phyloP scores from a whole-genome alignment of 2,888 invertebrate genomes.

The Beris morrisii region DNA sequence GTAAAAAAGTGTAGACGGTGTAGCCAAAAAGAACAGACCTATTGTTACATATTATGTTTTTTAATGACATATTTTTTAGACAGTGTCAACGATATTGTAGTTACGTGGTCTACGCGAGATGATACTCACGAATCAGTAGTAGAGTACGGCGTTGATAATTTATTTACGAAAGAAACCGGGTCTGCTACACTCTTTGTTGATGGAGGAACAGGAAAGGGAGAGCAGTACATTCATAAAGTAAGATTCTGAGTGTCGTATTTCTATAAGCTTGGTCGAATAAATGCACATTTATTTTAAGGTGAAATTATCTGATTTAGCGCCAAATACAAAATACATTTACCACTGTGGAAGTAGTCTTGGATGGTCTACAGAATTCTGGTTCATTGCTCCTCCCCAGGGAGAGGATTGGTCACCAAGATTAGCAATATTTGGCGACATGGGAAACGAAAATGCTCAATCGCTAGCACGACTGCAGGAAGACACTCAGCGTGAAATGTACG shows the following conservation, averaged over 20 bases:
- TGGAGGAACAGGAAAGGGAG: constrained; percentile 66
- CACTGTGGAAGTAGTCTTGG: constrained; percentile 78
- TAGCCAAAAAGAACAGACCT: no score
- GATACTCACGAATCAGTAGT: constrained; percentile 69
- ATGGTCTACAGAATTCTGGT: constrained; percentile 80
- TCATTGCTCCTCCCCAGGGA: constrained; percentile 70
- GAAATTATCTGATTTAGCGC: constrained; percentile 62
- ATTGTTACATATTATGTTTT: no score
- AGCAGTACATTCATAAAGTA: constrained; percentile 80
- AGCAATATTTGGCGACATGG: constrained; percentile 93
- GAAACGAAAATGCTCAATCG: constrained; percentile 85
- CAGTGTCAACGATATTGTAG: constrained; percentile 67
- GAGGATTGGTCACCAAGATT: constrained; percentile 76
- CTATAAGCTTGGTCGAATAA: no score
- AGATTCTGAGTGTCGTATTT: no score
- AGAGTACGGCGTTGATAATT: constrained; percentile 69
- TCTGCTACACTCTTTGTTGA: constrained; percentile 68
- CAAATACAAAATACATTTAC: constrained; percentile 72
- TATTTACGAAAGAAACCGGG: constrained; percentile 62
- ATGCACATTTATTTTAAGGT: no score
- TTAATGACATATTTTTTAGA: no score
- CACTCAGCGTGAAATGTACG: constrained; percentile 75
- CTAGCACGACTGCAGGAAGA: constrained; percentile 83
- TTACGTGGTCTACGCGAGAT: constrained; percentile 82
- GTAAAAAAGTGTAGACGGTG: no score